Conservation (phyloP, 1,140 invertebrate genomes). For the Camponotus vicinus region DNA sequence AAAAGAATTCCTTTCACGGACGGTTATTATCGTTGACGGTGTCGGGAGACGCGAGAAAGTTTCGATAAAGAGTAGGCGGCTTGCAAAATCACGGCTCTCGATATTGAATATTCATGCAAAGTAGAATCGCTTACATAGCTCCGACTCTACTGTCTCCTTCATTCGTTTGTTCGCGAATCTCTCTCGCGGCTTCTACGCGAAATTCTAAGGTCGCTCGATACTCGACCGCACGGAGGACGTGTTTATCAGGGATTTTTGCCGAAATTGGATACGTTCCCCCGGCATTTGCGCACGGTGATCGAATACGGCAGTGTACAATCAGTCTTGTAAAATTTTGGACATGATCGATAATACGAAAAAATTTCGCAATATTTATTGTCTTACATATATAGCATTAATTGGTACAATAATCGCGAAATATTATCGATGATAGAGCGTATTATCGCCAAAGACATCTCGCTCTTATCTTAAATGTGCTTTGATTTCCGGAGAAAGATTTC, state of each 20-base stretch:
- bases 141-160: slow-evolving; percentile 26
- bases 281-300: slow-evolving; percentile 31
- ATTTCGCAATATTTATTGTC: background rate
- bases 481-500: slow-evolving; percentile 10
- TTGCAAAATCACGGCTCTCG: slow-evolving; percentile 72
- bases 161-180: slow-evolving; percentile 20
- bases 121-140: slow-evolving; percentile 52
- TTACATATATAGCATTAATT: slow-evolving; percentile 3
- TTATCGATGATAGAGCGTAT: background rate
- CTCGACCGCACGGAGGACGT: slow-evolving; percentile 52
- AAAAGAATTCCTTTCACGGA: slow-evolving; percentile 60
- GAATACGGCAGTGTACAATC: background rate
- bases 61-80: slow-evolving; percentile 54
- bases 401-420: background rate
- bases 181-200: slow-evolving; percentile 45
- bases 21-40: slow-evolving; percentile 61
- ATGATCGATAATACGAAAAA: background rate
- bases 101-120: slow-evolving; percentile 75
- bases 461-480: background rate
- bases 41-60: slow-evolving; percentile 65
- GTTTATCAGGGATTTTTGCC: slow-evolving; percentile 62
- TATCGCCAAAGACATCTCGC: background rate
- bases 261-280: slow-evolving; percentile 23
- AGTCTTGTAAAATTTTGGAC: background rate
- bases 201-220: slow-evolving; percentile 68